phyloP scores from a whole-genome alignment of 2,797 vertebrate genomes.

The Hydrophis major region DNA sequence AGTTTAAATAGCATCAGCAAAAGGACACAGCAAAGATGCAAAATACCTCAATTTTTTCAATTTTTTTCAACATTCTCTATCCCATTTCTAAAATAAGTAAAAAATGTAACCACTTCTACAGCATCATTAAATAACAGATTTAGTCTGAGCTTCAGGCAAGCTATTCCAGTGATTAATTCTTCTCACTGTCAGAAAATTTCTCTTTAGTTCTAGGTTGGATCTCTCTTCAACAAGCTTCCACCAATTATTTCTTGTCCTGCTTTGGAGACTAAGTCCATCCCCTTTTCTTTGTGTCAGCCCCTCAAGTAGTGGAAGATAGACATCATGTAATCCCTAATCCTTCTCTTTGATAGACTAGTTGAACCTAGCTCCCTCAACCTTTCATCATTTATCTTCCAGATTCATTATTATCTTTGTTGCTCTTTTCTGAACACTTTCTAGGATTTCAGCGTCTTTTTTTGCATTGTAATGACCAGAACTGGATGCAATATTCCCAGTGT shows the following conservation, averaged over 20 bases:
- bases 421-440: background rate
- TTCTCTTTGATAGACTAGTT: background rate
- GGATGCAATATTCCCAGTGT: background rate
- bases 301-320: background rate
- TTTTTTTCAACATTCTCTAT: background rate
- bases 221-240: background rate
- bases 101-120: background rate
- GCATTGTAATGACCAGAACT: background rate
- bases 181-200: background rate
- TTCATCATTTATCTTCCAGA: background rate
- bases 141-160: background rate
- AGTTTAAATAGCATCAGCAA: background rate
- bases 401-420: background rate
- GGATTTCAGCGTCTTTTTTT: background rate
- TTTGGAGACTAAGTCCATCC: background rate
- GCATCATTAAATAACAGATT: background rate
- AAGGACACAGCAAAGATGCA: background rate
- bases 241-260: background rate
- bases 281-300: background rate
- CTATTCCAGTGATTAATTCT: background rate
- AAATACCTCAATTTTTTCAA: background rate
- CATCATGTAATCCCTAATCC: background rate
- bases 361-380: background rate
- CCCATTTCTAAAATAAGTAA: background rate
- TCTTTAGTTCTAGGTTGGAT: background rate